These are phyloP conservation scores for Hypotaenidia okinawae DNA, from an alignment of 2,797 vertebrate genomes.

Conservation along the genomic window DNA sequence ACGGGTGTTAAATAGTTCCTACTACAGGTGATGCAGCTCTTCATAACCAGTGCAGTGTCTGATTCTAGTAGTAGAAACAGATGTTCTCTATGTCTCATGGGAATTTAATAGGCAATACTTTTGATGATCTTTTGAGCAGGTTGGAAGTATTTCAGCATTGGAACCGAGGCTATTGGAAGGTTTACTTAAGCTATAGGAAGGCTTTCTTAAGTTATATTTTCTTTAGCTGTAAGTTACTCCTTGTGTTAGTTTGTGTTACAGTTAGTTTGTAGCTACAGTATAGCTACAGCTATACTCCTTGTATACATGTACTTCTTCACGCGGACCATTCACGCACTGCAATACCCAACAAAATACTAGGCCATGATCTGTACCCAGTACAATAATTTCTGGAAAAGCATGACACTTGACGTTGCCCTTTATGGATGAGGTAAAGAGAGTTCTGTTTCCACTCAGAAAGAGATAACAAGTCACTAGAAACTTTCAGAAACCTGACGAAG, in stretches of 20 bases:
- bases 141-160: not conserved
- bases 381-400: not conserved
- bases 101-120: not conserved
- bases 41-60: not conserved
- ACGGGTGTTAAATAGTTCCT: not conserved
- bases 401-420: not conserved
- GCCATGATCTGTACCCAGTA: not conserved
- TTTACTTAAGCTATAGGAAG: not conserved
- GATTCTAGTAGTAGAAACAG: not conserved
- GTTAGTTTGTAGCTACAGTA: too few species aligned
- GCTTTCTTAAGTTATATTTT: not conserved
- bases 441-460: not conserved
- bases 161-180: not conserved
- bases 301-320: not conserved
- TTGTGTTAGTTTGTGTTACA: not conserved
- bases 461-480: slow-evolving; percentile 8
- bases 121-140: not conserved
- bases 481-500: slow-evolving; percentile 3
- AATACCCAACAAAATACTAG: not conserved
- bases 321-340: accelerated
- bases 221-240: not conserved
- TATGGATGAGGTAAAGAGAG: not conserved
- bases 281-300: too few species aligned
- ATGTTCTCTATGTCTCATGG: not conserved
- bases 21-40: not conserved